Conservation (phyloP, 2,797 vertebrate genomes). For the Antrozous pallidus region DNA sequence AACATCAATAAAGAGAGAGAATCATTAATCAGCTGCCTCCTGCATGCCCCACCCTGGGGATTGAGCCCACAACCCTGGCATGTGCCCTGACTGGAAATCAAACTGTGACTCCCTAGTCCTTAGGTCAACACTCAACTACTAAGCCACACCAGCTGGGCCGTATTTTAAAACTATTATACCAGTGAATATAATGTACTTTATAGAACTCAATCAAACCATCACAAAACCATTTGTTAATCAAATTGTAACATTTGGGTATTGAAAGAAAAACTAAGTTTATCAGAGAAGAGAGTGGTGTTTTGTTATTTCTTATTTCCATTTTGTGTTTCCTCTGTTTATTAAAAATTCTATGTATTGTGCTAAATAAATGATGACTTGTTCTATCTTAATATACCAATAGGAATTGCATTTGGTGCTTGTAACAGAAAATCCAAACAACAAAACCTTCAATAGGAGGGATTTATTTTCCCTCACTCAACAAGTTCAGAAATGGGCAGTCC, state of each 20-base stretch:
- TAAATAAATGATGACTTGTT: constrained; percentile 4
- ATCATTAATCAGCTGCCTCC: too few species aligned
- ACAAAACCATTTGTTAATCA: constrained; percentile 13
- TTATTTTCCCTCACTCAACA: neutral
- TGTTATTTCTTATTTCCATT: neutral
- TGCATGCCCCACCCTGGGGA: too few species aligned
- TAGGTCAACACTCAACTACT: too few species aligned
- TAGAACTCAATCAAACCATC: constrained; percentile 3
- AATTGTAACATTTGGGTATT: constrained; percentile 15
- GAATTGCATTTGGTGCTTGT: neutral
- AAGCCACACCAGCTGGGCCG: neutral
- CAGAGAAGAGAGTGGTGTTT: neutral
- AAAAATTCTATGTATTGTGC: neutral
- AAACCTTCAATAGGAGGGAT: neutral
- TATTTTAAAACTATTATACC: neutral
- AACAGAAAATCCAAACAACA: neutral
- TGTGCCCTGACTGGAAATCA: too few species aligned
- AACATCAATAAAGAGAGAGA: too few species aligned
- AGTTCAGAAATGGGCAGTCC: neutral
- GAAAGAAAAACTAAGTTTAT: neutral
- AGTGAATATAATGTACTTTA: neutral
- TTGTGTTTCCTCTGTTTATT: neutral
- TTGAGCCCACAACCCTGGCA: too few species aligned
- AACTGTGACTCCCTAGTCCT: too few species aligned
- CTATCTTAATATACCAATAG: neutral